Conservation (phyloP, 2,888 invertebrate species). For the Hydropsyche betteni region DNA sequence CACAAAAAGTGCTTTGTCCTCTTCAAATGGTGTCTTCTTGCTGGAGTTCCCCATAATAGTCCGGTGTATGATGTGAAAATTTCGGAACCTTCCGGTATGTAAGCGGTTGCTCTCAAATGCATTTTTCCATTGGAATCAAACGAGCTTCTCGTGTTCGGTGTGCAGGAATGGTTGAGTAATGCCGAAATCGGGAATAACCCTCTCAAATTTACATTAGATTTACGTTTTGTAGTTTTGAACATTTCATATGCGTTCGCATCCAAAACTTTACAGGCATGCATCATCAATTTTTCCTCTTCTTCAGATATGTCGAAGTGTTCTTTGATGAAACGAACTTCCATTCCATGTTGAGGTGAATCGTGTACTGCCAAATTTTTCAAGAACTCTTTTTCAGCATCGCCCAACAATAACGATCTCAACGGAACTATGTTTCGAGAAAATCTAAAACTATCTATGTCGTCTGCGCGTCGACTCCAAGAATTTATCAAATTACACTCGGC, state of each 20-base stretch:
- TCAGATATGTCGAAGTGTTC: conserved; percentile 63
- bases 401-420: conserved; percentile 60
- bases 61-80: conserved; percentile 74
- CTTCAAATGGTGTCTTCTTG: conserved; percentile 69
- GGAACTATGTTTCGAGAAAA: conserved; percentile 60
- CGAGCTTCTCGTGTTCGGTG: conserved; percentile 72
- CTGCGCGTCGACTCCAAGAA: conserved; percentile 65
- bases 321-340: conserved; percentile 68
- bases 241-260: conserved; percentile 77
- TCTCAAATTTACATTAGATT: conserved; percentile 64
- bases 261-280: conserved; percentile 68
- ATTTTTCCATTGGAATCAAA: conserved; percentile 69
- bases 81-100: conserved; percentile 70
- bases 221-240: conserved; percentile 61
- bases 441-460: conserved; percentile 58
- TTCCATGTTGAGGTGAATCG: conserved; percentile 64
- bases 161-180: conserved; percentile 75
- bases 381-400: conserved; percentile 63
- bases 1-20: conserved; percentile 77
- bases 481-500: conserved; percentile 73
- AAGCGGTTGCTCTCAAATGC: conserved; percentile 68
- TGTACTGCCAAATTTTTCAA: conserved; percentile 66
- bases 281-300: conserved; percentile 69
- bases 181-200: conserved; percentile 75
- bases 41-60: conserved; percentile 73